These are phyloP conservation scores for Hippasteria phrygiana DNA, from an alignment of 53 echinoderm and acorn worm genomes.

Conservation along the genomic window DNA sequence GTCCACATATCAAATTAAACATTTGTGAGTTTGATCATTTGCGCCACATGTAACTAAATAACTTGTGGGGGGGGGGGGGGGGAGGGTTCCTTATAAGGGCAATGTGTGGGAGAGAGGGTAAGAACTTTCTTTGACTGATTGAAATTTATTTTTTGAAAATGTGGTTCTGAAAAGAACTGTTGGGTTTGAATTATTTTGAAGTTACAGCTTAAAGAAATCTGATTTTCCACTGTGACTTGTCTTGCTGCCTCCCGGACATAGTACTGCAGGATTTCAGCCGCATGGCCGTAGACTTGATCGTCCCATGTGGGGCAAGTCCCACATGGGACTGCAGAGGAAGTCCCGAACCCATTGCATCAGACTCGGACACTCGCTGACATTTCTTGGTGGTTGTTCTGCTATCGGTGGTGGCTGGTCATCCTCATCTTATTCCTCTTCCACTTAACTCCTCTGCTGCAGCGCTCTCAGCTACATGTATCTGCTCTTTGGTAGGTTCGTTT, in stretches of 20 bases:
- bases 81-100: no score
- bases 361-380: neutral
- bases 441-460: neutral
- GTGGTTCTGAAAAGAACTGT: neutral
- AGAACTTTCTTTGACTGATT: no score
- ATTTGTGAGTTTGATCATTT: no score
- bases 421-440: neutral
- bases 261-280: neutral
- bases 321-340: constrained; percentile 20
- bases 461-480: no score
- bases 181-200: neutral
- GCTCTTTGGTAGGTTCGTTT: no score
- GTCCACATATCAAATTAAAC: no score
- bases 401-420: neutral
- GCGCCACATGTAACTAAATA: no score
- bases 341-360: neutral
- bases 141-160: neutral
- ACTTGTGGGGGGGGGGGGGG: no score
- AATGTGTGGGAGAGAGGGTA: no score
- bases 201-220: neutral
- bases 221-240: neutral
- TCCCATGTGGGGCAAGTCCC: neutral
- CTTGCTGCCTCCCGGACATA: neutral
- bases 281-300: neutral
- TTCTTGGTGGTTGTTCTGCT: neutral